Percentiles rank a stretch among this genome's conserved stretches.
Evolutionary conservation across 2,888 invertebrate species (phyloP).

Genomic region (Caenorhabditis angaria): DNA sequence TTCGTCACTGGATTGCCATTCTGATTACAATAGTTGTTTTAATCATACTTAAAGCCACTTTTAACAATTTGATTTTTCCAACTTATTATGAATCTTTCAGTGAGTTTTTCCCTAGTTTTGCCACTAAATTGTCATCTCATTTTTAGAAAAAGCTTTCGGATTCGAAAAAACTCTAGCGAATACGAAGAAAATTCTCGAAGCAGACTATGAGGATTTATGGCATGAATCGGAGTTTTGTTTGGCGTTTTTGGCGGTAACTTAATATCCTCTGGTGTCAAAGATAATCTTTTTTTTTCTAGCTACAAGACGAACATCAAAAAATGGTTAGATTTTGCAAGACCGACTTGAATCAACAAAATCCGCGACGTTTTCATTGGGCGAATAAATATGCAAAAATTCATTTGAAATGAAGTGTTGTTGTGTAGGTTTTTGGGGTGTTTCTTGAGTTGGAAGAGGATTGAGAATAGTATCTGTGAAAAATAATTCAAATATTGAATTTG

Average conservation of each 20-base stretch:
- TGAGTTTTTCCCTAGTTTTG: constrained; percentile 17
- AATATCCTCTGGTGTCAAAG: not conserved
- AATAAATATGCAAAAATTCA: constrained; percentile 38
- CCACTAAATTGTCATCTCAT: too few relatives aligned
- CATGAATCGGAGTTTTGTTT: constrained; percentile 36
- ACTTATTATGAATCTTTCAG: constrained; percentile 34
- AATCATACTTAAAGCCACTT: constrained; percentile 17
- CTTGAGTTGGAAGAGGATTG: constrained; percentile 13
- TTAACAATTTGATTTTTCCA: constrained; percentile 36
- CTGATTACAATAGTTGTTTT: constrained; percentile 17
- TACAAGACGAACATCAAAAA: constrained; percentile 34
- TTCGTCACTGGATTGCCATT: constrained; percentile 29
- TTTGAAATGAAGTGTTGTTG: constrained; percentile 19
- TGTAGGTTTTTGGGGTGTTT: constrained; percentile 3
- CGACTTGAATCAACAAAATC: constrained; percentile 33
- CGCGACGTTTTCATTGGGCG: constrained; percentile 36
- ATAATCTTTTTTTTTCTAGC: constrained; percentile 18
- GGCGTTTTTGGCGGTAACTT: constrained; percentile 29
- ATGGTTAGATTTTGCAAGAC: constrained; percentile 26
- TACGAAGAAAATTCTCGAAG: constrained; percentile 33
- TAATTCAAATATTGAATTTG: not conserved
- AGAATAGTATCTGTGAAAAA: not conserved
- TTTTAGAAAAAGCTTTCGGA: constrained; percentile 31
- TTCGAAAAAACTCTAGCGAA: constrained; percentile 20
- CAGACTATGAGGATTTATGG: constrained; percentile 36